These are phyloP conservation scores for Cardiocondyla obscurior DNA, from an alignment of 1,140 invertebrate genomes.

Conservation along the genomic window DNA sequence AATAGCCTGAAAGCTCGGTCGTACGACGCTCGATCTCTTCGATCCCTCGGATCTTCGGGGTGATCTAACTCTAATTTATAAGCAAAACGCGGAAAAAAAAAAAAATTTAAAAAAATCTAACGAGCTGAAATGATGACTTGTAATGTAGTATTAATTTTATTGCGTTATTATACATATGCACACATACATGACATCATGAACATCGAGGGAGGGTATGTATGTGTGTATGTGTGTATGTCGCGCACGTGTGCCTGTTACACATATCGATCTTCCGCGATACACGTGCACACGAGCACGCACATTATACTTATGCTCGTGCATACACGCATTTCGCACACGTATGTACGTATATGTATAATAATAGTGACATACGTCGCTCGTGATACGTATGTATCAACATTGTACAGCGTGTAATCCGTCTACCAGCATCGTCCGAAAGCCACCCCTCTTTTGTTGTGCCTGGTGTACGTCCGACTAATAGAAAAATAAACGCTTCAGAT, in stretches of 20 bases:
- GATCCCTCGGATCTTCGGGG: too few species aligned
- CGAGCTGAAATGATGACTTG: neutral
- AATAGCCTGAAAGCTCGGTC: too few species aligned
- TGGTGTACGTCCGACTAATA: conserved; percentile 42
- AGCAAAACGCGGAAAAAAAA: neutral
- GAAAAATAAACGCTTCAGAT: conserved; percentile 56
- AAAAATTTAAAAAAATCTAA: neutral
- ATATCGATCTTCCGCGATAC: neutral
- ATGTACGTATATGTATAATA: conserved; percentile 55
- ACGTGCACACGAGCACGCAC: neutral
- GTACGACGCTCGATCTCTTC: too few species aligned
- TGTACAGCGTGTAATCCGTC: conserved; percentile 47
- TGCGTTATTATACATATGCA: conserved; percentile 53
- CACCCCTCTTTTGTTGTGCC: neutral
- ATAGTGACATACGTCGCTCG: conserved; percentile 32
- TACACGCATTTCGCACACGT: neutral
- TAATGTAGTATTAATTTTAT: conserved; percentile 58
- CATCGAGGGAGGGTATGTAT: neutral
- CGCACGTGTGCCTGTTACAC: neutral
- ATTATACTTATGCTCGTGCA: too few species aligned
- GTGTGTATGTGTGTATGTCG: neutral
- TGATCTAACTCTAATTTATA: too few species aligned
- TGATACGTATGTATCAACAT: conserved; percentile 44
- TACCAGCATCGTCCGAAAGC: conserved; percentile 37
- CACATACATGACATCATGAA: conserved; percentile 50